Percentiles rank a stretch among this genome's conserved stretches.
These are phyloP conservation scores for Rutilus rutilus DNA, from an alignment of 2,113 vertebrate species.

Conservation along the genomic window DNA sequence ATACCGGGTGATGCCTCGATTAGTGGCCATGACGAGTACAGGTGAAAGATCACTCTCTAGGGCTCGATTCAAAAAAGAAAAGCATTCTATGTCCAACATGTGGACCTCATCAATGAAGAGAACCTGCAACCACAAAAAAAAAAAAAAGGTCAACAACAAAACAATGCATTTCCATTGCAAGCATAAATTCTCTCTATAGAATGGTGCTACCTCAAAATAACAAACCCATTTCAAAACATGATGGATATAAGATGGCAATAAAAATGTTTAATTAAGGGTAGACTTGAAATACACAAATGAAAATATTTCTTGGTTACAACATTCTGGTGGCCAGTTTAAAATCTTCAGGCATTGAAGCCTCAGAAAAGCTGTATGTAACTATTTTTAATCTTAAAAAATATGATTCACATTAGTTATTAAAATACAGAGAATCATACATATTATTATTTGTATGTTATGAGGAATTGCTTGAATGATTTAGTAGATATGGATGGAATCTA, in stretches of 20 bases:
- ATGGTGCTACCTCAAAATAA: background rate
- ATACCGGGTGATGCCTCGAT: constrained; percentile 90
- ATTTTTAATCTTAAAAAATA: background rate
- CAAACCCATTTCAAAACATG: background rate
- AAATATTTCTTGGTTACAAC: background rate
- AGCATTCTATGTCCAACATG: constrained; percentile 95
- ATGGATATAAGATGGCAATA: background rate
- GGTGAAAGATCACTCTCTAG: constrained; percentile 91
- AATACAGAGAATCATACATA: background rate
- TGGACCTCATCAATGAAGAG: constrained; percentile 95
- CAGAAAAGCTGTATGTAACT: background rate
- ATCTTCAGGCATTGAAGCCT: background rate
- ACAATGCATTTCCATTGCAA: background rate
- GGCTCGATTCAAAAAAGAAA: constrained; percentile 92
- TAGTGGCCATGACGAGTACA: constrained; percentile 93
- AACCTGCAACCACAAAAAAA: constrained; percentile 73
- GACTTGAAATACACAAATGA: background rate
- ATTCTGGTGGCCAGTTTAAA: background rate
- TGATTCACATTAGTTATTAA: background rate
- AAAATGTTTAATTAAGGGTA: background rate
- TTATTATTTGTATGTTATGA: background rate
- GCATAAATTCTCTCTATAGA: background rate
- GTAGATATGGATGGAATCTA: background rate
- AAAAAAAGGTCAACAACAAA: background rate
- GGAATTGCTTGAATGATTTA: background rate